phyloP scores from a whole-genome alignment of 2,797 vertebrate genomes.

The Dromococcyx pavoninus region DNA sequence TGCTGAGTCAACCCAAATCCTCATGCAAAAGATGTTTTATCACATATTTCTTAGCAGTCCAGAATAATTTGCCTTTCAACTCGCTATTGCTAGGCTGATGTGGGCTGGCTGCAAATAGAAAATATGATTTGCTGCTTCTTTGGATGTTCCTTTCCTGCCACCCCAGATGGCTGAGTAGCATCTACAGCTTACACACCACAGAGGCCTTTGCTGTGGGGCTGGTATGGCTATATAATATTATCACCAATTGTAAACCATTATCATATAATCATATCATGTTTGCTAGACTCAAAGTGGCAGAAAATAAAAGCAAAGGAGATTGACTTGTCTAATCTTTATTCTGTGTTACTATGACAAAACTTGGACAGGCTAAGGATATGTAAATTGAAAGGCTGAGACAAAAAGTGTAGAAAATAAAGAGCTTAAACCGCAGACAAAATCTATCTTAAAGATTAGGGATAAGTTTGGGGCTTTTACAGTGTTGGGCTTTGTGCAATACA shows the following conservation, averaged over 20 bases:
- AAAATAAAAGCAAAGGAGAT: constrained; percentile 12
- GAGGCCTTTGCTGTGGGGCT: background rate
- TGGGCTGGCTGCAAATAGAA: background rate
- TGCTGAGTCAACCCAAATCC: background rate
- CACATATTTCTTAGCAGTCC: background rate
- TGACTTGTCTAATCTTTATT: background rate
- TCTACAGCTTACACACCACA: background rate
- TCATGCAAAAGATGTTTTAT: background rate
- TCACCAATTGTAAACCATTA: background rate
- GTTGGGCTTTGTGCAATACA: background rate
- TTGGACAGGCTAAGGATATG: background rate
- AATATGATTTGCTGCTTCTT: background rate
- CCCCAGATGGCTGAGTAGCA: background rate
- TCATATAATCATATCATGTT: background rate
- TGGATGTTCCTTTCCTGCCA: constrained; percentile 19
- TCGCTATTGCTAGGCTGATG: background rate
- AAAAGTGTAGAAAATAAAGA: background rate
- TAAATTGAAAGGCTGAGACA: background rate
- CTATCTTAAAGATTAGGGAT: background rate
- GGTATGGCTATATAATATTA: background rate
- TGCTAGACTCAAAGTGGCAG: background rate
- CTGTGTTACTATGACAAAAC: background rate
- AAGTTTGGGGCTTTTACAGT: background rate
- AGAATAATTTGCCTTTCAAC: background rate
- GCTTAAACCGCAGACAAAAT: background rate